Base-by-base conservation (phyloP, 2,797 vertebrate species). In the Luscinia megarhynchos region DNA sequence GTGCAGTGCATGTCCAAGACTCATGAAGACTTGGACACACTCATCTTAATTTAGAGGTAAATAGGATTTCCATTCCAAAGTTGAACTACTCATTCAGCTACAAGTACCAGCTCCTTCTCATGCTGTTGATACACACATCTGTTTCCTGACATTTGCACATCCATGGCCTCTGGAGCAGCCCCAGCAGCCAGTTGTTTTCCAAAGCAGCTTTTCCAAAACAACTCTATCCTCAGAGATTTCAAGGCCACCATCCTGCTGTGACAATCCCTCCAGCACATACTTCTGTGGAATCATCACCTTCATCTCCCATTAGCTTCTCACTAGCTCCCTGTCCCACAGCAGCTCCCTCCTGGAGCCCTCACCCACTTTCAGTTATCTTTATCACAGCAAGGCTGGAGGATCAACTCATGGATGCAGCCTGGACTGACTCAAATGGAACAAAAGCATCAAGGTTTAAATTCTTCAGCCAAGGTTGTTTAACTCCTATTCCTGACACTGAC, bases 181-280 rank as follows among this genome's bases (percentile, higher is more conserved):
- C 63, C 67, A 48, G 59, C 50, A 87, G 53, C 14, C 21, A 2
- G 58, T 29, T 77, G 69, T 59, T 95, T 96, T 29, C 29, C 75
- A 82, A 46, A 87, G 67, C 67, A 64, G 93, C 70, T 90, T 84
- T 55, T 81, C 55, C 58, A 63, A 85, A 94, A 83, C 93, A 88
- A 61, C 4, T 45, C 68, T 13, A 15, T 59, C 73, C 11, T 46
- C 53, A 48, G 77, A 26, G 50, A 55, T 43, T 41, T 53, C 92
- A 92, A 95, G 91, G 94, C 86, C 83, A 26, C 18, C 10, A n/a
- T 6, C 69, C 68, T 15, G n/a, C 63, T 40, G 82, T 10, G 15
- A 51, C 63, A 26, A 8, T 11, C 30, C 9, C 27, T 20, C 22
- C 55, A 8, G 58, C 24, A 2, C 20, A 63, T 69, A 34, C 23